Evolutionary conservation across 30 jellyfish, hydroid and myxozoan genomes (phyloP).

Genomic region (Mastigias papua): DNA sequence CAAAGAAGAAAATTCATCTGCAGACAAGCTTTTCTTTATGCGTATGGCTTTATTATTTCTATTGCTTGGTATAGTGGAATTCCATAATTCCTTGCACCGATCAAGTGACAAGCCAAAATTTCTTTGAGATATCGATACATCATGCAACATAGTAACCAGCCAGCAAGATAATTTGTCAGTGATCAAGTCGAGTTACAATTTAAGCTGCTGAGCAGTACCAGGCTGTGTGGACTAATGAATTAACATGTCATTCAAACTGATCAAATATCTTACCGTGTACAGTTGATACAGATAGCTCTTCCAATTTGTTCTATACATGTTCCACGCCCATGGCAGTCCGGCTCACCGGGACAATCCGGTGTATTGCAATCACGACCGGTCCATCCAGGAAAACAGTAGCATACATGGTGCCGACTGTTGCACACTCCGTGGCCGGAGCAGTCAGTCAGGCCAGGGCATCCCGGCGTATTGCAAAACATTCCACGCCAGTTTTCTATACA

Average conservation of each 20-base stretch:
- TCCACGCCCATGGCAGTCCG: conserved; percentile 75
- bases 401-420: conserved; percentile 62
- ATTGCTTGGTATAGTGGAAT: too few species aligned
- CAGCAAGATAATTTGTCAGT: too few species aligned
- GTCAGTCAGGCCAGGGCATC: conserved; percentile 75
- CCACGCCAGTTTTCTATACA: conserved; percentile 72
- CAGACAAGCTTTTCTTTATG: too few species aligned
- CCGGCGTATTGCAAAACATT: conserved; percentile 58
- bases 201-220: too few species aligned
- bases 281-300: conserved; percentile 61
- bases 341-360: conserved; percentile 83
- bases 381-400: conserved; percentile 78
- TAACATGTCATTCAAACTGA: not conserved
- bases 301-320: conserved; percentile 48
- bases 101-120: too few species aligned
- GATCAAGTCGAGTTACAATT: too few species aligned
- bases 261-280: conserved; percentile 35
- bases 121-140: too few species aligned
- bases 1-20: too few species aligned
- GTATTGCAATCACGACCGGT: conserved; percentile 71
- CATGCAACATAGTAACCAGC: too few species aligned
- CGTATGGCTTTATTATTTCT: too few species aligned
- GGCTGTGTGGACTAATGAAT: too few species aligned
- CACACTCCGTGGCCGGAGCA: conserved; percentile 77
- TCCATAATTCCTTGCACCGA: too few species aligned